phyloP scores from a whole-genome alignment of 2,888 invertebrate genomes.

The Amphipoea lucens region DNA sequence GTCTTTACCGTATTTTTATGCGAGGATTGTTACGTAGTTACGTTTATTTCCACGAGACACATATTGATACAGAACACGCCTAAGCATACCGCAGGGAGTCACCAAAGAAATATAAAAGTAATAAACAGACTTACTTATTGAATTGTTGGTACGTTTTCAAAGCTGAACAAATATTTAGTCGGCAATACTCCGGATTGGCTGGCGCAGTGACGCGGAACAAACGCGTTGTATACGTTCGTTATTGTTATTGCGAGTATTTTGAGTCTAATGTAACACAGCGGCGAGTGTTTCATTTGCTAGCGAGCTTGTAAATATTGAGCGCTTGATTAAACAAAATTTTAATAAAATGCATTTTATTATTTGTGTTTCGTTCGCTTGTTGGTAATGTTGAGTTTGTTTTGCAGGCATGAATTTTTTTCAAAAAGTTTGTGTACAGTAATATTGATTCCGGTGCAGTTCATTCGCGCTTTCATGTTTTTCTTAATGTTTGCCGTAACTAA shows the following conservation, averaged over 20 bases:
- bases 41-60: constrained; percentile 27
- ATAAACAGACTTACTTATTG: constrained; percentile 36
- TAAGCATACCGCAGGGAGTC: background rate
- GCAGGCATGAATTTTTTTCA: background rate
- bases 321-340: constrained; percentile 7
- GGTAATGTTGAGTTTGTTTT: background rate
- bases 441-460: background rate
- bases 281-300: constrained; percentile 25
- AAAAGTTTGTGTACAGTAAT: background rate
- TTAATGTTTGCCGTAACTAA: background rate
- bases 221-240: constrained; percentile 31
- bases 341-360: constrained; percentile 14
- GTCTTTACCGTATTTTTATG: background rate
- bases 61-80: constrained; percentile 29
- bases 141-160: constrained; percentile 27
- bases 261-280: constrained; percentile 24
- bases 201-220: constrained; percentile 27
- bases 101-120: constrained; percentile 28
- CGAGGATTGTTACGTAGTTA: constrained; percentile 12
- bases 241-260: constrained; percentile 49
- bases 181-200: constrained; percentile 27
- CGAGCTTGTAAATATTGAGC: constrained; percentile 32
- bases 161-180: constrained; percentile 41
- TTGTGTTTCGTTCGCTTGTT: background rate
- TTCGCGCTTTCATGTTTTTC: background rate